These are phyloP conservation scores for Deroplatys truncata DNA, from an alignment of 2,888 invertebrate species.

Conservation along the genomic window DNA sequence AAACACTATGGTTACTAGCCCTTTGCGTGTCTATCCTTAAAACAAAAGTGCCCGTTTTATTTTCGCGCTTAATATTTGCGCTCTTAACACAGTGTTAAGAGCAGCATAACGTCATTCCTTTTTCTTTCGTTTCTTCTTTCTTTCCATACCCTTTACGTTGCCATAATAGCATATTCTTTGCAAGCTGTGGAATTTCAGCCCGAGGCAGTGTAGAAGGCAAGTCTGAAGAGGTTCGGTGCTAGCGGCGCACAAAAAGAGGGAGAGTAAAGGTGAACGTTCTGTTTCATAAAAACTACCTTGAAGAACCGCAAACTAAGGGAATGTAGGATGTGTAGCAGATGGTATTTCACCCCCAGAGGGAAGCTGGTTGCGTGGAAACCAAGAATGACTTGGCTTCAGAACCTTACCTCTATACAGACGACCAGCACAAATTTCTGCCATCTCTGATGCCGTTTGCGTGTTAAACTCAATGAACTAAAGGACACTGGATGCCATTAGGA, in stretches of 20 bases:
- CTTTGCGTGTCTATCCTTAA: no score
- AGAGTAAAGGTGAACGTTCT: not conserved
- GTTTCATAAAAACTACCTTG: not conserved
- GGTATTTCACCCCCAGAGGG: not conserved
- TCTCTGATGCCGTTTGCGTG: no score
- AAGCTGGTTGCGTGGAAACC: no score
- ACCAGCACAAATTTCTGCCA: no score
- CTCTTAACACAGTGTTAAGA: no score
- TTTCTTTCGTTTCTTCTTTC: no score
- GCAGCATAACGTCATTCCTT: no score
- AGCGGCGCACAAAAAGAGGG: not conserved
- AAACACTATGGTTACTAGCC: no score
- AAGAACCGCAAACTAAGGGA: not conserved
- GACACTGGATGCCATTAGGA: no score
- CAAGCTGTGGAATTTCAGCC: not conserved
- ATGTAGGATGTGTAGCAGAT: not conserved
- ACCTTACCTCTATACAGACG: not conserved
- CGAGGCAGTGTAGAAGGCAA: not conserved
- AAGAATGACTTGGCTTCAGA: not conserved
- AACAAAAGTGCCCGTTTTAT: no score
- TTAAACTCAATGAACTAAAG: no score
- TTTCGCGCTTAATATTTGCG: no score
- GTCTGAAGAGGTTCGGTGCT: not conserved
- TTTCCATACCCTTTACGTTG: not conserved
- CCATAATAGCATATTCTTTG: not conserved